phyloP scores from a whole-genome alignment of 23 tunicate species.

The Oikopleura dioica region DNA sequence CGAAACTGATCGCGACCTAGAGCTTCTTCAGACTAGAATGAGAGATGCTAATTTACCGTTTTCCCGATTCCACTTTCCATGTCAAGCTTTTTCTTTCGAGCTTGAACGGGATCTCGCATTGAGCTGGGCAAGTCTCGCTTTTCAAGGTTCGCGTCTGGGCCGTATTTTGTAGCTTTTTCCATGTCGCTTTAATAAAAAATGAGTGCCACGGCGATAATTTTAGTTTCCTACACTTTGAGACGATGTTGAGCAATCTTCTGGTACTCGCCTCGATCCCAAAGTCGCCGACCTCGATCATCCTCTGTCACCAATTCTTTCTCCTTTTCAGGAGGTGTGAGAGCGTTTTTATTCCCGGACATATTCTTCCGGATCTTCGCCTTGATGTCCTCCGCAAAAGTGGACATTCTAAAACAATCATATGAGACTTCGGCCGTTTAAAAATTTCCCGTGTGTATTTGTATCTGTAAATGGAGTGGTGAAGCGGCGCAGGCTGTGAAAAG shows the following conservation, averaged over 20 bases:
- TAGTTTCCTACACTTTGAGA: not conserved
- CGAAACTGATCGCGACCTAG: not conserved
- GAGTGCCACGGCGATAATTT: not conserved
- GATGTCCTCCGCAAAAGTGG: no score
- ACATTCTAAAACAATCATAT: no score
- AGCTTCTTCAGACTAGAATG: not conserved
- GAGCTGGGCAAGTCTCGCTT: not conserved
- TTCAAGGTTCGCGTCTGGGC: slow-evolving; percentile 4
- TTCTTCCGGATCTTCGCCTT: no score
- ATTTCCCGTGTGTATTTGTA: no score
- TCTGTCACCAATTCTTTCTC: no score
- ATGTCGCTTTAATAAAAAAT: not conserved
- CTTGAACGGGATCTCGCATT: slow-evolving; percentile 8
- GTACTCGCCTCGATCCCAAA: slow-evolving; percentile 8
- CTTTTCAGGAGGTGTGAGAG: not conserved
- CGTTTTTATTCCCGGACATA: not conserved
- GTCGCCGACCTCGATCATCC: slow-evolving; percentile 6
- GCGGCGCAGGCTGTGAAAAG: no score
- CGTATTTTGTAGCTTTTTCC: slow-evolving; percentile 11
- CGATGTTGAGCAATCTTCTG: not conserved
- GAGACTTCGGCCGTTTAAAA: no score
- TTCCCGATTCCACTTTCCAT: not conserved
- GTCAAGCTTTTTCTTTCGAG: not conserved
- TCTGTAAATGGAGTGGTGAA: no score
- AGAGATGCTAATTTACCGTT: not conserved